These are phyloP conservation scores for Fissipunctia ypsillon DNA, from an alignment of 2,888 invertebrate species.

Conservation along the genomic window DNA sequence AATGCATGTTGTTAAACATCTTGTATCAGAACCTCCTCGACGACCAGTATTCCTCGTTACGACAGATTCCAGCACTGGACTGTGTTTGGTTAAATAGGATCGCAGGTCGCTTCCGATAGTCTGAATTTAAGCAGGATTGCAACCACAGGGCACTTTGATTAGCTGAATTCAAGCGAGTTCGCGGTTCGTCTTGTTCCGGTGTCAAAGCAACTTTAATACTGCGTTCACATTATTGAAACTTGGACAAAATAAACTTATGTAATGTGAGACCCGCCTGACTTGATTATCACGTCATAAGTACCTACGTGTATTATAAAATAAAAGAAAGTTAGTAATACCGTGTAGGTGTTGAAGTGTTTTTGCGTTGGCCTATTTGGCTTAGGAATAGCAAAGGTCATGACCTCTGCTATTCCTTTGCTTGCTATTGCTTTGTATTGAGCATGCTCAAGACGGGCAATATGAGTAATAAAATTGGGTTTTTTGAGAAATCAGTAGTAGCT, in stretches of 20 bases:
- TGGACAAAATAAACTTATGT: constrained; percentile 48
- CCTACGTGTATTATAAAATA: constrained; percentile 53
- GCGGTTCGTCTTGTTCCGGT: constrained; percentile 26
- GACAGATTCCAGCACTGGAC: neutral
- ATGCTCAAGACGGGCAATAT: neutral
- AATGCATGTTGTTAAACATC: constrained; percentile 75
- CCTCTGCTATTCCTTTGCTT: too few species aligned
- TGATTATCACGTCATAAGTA: constrained; percentile 55
- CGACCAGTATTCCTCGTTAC: neutral
- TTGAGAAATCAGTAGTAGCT: neutral
- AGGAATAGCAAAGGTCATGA: constrained; percentile 15
- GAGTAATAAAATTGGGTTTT: constrained; percentile 1
- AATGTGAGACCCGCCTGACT: constrained; percentile 39
- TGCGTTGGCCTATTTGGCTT: neutral
- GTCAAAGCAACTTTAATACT: constrained; percentile 49
- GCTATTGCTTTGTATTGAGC: too few species aligned
- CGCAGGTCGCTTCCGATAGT: neutral
- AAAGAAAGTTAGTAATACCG: constrained; percentile 46
- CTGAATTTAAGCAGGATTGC: constrained; percentile 1
- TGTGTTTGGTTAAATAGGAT: constrained; percentile 13
- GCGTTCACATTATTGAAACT: constrained; percentile 26
- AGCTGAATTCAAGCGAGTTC: constrained; percentile 4
- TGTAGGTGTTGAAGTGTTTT: constrained; percentile 15
- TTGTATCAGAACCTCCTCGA: constrained; percentile 25
- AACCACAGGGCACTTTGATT: neutral